Evolutionary conservation across 2,888 invertebrate species (phyloP), one percentile per base, ranked within the genome.

Genomic region (Carabus problematicus): DNA sequence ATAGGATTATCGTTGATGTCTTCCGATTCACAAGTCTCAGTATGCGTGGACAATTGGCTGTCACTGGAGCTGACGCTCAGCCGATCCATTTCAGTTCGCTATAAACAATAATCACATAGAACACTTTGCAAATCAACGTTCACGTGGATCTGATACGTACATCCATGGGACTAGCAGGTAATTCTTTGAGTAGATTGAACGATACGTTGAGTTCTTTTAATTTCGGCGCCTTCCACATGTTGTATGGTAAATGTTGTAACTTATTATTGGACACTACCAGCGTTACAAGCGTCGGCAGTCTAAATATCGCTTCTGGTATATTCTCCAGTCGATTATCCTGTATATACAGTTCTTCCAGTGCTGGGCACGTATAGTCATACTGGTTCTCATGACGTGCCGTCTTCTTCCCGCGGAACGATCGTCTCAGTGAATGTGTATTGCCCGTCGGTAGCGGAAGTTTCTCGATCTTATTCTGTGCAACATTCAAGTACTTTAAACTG

Each of bases 261-360:
- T 95, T 94, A 82, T 98, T 98, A 82, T 96, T 95, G 0, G 97
- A 94, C n/a, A 96, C 89, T 80, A 98, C 97, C 72, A 99, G 85
- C 1, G 91, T 91, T 9, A 88, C 84, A 45, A 98, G 83, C 0
- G 89, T 84, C 0, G 95, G 93, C 63, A 98, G 85, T 4, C 87
- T 85, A 84, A 97, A 97, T 39, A 98, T 83, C 64, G 90, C 90
- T 1, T 90, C 86, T 0, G 97, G 96, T 9, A 98, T 82, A 63
- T 87, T 85, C 72, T 93, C 93, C 42, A 99, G 82, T 1, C 94
- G 87, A 82, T 97, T 97, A 80, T 97, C 94, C 82, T 94, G 93
- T n/a, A 98, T 79, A 77, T 94, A 94, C 40, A 98, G 82, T 78
- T 97, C 97, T 77, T 97, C 96, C 67, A 98, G 81, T 54, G 91